Base-by-base conservation (phyloP, 1,140 invertebrate genomes). In the Lucilia sericata region DNA sequence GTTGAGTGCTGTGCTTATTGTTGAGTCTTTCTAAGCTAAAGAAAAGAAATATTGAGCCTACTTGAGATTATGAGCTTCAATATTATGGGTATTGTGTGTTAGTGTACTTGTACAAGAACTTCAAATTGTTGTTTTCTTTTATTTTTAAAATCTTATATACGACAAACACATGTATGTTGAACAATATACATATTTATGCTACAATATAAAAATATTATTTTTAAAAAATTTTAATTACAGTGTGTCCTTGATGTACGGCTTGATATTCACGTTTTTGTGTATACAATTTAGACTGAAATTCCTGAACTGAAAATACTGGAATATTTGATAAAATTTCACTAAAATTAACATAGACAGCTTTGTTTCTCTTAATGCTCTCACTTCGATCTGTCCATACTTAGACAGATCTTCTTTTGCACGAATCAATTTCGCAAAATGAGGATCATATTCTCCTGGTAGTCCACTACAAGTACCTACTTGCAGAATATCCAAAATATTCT, bases 31-130 rank as follows among this genome's bases (percentile, higher is more conserved):
- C 19, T 19, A 70, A 70, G 65, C 65, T 70, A 70, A 21, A 70
- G 21, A 70, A 70, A 70, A 2, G 9, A 21, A 21, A 21, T 70
- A 10, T 70, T 70, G 65, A 70, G 65, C 65, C 65, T 21, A 21
- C 65, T 70, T 70, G 65, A 70, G 65, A 70, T 70, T 70, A 70
- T 70, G 65, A 70, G 65, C 65, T 70, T 70, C 65, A 70, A 70
- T 70, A 19, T 21, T 70, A n/a, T 17, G 13, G 13, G 13, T 60
- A n/a, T 60, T 17, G 14, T 60, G 7, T n/a, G 0, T 60, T 60
- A 30, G 25, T 21, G 65, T 70, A 25, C 65, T 70, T 70, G 65
- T 70, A 21, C n/a, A 70, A 21, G 65, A 70, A 70, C 65, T 70
- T 70, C 19, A 19, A 70, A 70, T 70, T 70, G 19, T 19, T 70